Evolutionary conservation across 2,113 vertebrate genomes (phyloP).

Genomic region (Laticauda laticaudata): DNA sequence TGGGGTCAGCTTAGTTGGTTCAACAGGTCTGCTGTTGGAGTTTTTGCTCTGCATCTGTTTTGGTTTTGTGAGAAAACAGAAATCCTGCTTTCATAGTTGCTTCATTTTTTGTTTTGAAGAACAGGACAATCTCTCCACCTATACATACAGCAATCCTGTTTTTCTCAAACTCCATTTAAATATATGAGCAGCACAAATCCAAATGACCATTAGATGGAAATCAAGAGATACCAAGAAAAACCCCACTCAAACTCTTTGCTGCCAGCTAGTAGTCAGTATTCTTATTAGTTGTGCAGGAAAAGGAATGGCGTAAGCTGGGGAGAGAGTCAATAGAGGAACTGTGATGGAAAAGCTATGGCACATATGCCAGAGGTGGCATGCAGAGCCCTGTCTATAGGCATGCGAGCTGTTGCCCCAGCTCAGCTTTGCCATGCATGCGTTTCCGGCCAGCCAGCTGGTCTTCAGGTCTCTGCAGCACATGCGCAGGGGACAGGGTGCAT

Average conservation of each 20-base stretch:
- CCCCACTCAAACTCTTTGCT: background rate
- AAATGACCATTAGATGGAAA: background rate
- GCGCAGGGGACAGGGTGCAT: no score
- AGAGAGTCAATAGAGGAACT: no score
- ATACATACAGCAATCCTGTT: background rate
- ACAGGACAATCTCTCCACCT: background rate
- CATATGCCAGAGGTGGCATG: no score
- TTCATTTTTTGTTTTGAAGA: background rate
- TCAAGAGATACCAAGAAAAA: background rate
- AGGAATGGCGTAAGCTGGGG: no score
- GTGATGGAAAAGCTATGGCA: no score
- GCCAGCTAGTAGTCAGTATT: background rate
- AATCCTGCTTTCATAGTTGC: background rate
- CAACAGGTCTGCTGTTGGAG: background rate
- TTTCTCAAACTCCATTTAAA: background rate
- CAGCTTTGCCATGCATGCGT: no score
- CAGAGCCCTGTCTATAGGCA: no score
- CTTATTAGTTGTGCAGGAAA: background rate
- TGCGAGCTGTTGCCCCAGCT: no score
- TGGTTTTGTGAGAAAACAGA: background rate
- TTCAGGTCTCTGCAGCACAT: no score
- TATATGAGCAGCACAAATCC: background rate
- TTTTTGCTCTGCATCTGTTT: background rate
- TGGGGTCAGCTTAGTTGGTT: background rate
- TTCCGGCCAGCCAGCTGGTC: no score